Evolutionary conservation across 2,888 invertebrate species (phyloP), one percentile per base, ranked within the genome.

Genomic region (Anticlea derivata): DNA sequence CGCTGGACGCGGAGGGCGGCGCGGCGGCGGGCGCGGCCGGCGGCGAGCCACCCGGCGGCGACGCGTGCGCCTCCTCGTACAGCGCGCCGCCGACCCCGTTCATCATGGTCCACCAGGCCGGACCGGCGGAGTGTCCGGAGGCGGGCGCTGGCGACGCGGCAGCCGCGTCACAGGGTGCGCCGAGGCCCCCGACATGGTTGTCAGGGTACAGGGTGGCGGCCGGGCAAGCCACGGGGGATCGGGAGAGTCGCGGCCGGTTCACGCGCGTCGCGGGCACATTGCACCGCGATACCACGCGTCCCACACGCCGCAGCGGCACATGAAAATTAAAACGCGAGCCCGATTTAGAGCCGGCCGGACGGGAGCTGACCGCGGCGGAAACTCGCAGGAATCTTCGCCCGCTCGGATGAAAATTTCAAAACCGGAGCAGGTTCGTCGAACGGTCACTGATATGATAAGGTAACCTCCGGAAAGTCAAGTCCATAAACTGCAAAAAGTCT

Each of bases 81-180:
- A 94, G 92, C 87, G 94, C 93, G 89, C 95, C 94, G 94, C 95
- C 95, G 78, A 89, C 93, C 77, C 89, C 89, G 94, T 95, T 95
- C 95, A 95, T 95, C 94, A 95, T 95, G 92, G 93, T 93, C 94
- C 95, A 95, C 94, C 95, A 95, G 92, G 94, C 94, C 92, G 95
- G 94, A 93, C 95, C 95, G 94, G 95, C 92, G 94, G 94, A 93
- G 93, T 94, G 93, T 92, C 94, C 94, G 93, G 94, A 93, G 92
- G 94, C 94, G 94, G 94, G 94, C 93, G 94, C 94, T 94, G 94
- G 93, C 91, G 93, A 93, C 87, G 92, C 92, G 91, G 93, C 93
- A 50, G 92, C 92, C 91, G 92, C 92, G 78, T 93, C 93, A 85
- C 89, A 93, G 92, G 94, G 93, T 91, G 92, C 92, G 92, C 92